Evolutionary conservation across 2,888 invertebrate genomes (phyloP).

Genomic region (Sarcophaga rosellei): DNA sequence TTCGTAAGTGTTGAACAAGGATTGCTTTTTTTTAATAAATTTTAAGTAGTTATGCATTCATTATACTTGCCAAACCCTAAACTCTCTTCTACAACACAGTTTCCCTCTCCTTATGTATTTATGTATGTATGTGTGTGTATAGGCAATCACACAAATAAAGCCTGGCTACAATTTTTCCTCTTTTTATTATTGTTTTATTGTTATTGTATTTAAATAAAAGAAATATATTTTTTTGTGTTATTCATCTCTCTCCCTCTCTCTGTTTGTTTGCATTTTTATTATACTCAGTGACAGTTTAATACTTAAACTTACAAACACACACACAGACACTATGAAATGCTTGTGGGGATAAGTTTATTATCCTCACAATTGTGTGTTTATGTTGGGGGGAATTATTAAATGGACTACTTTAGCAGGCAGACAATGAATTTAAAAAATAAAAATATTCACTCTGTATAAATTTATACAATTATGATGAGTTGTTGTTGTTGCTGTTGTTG

Average conservation of each 20-base stretch:
- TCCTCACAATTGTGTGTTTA: conserved; percentile 35
- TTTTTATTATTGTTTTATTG: conserved; percentile 8
- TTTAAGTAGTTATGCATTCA: conserved; percentile 10
- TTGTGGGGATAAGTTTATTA: conserved; percentile 59
- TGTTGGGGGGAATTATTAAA: conserved; percentile 37
- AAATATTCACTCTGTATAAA: conserved; percentile 39
- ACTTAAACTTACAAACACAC: conserved; percentile 53
- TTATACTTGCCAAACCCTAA: background rate
- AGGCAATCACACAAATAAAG: background rate
- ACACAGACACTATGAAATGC: background rate
- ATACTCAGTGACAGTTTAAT: conserved; percentile 61
- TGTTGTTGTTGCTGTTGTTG: background rate
- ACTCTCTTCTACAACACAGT: no score
- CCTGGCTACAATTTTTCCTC: conserved; percentile 38
- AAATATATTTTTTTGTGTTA: background rate
- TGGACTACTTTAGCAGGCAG: conserved; percentile 38
- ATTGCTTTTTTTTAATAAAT: conserved; percentile 20
- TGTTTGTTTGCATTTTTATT: conserved; percentile 47
- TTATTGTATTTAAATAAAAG: conserved; percentile 2
- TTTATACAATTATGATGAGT: conserved; percentile 61
- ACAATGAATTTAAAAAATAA: conserved; percentile 13
- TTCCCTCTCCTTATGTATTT: no score
- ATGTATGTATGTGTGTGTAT: background rate
- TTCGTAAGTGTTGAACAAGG: conserved; percentile 29
- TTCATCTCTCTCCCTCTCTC: background rate